Conservation (phyloP, 2,113 vertebrate genomes). For the Danionella cerebrum region DNA sequence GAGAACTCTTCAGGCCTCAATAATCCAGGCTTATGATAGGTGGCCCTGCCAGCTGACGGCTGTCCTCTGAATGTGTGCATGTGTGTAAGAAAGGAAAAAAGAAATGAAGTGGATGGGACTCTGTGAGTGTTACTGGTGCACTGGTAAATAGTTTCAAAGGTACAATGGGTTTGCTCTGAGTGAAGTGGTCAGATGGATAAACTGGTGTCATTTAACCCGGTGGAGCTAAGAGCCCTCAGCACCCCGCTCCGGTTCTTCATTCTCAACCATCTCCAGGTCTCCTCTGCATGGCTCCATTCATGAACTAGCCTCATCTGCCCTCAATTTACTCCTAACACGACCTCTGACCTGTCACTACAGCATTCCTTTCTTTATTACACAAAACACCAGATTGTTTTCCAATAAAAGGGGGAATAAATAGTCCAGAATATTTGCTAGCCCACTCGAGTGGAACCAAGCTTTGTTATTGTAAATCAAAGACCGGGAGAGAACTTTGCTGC, state of each 20-base stretch:
- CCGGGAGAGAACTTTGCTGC: conserved; percentile 13
- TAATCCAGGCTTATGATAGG: conserved; percentile 44
- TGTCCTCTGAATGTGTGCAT: too few relatives aligned
- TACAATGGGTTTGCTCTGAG: conserved; percentile 3
- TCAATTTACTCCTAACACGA: conserved; percentile 88
- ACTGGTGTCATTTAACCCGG: conserved; percentile 25
- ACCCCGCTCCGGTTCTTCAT: conserved; percentile 23
- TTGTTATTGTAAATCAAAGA: conserved; percentile 58
- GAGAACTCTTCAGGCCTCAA: conserved; percentile 21
- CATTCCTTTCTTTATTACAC: conserved; percentile 61
- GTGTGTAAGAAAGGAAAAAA: not conserved
- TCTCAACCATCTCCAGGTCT: conserved; percentile 28
- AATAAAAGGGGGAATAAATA: conserved; percentile 65
- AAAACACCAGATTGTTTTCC: conserved; percentile 63
- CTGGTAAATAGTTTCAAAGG: not conserved
- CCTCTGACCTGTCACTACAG: conserved; percentile 74
- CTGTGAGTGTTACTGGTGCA: not conserved
- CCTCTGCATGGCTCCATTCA: conserved; percentile 54
- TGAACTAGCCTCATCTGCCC: conserved; percentile 84
- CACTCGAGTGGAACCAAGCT: conserved; percentile 53
- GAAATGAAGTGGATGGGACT: not conserved
- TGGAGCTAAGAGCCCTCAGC: conserved; percentile 26
- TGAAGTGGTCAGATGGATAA: conserved; percentile 23
- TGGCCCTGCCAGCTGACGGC: too few relatives aligned
- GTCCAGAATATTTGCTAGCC: conserved; percentile 53